Evolutionary conservation across 2,888 invertebrate species (phyloP).

Genomic region (Trichacis sp.): DNA sequence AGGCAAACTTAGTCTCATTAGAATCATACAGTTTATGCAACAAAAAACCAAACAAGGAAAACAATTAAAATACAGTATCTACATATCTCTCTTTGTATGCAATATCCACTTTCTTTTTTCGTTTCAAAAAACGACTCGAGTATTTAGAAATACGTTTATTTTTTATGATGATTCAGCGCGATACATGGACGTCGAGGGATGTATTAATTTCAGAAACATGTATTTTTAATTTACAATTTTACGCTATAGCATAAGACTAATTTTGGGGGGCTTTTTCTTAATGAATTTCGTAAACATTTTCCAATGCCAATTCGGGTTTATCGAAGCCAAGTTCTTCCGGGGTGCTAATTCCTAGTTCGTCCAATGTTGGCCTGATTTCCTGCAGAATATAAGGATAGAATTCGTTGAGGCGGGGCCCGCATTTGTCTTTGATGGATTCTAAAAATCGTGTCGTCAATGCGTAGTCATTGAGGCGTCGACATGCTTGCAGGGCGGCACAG

Average conservation of each 20-base stretch:
- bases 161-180: too few species aligned
- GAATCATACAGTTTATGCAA: constrained; percentile 34
- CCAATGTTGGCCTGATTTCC: constrained; percentile 91
- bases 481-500: constrained; percentile 87
- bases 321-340: constrained; percentile 97
- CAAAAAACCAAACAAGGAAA: constrained; percentile 48
- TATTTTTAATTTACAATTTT: constrained; percentile 1
- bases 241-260: neutral
- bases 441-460: constrained; percentile 92
- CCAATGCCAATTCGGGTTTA: constrained; percentile 92
- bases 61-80: constrained; percentile 57
- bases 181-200: neutral
- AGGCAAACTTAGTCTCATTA: constrained; percentile 50
- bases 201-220: neutral
- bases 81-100: constrained; percentile 49
- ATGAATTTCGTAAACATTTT: constrained; percentile 79
- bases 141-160: constrained; percentile 1
- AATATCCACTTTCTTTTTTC: too few species aligned
- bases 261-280: constrained; percentile 46
- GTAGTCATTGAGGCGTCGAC: constrained; percentile 93
- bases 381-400: constrained; percentile 90
- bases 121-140: neutral
- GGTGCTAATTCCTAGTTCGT: constrained; percentile 93
- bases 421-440: constrained; percentile 92
- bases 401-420: constrained; percentile 79